Evolutionary conservation across 2,797 vertebrate species (phyloP).

Genomic region (Lagocephalus sceleratus): DNA sequence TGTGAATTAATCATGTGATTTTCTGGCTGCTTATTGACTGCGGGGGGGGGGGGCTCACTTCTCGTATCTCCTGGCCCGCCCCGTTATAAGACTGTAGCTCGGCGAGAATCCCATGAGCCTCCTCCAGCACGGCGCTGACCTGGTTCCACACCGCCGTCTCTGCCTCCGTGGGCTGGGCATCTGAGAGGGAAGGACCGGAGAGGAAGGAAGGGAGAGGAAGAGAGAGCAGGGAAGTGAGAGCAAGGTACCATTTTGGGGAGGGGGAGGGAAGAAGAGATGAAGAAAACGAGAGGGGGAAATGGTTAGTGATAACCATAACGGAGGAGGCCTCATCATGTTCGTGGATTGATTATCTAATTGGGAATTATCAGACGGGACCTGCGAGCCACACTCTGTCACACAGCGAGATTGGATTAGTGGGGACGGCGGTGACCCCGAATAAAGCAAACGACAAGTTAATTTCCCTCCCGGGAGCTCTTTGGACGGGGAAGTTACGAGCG

Average conservation of each 20-base stretch:
- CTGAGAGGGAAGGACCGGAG: constrained; percentile 51
- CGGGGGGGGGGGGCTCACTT: constrained; percentile 70
- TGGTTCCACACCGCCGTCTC: constrained; percentile 93
- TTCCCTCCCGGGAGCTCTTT: constrained; percentile 21
- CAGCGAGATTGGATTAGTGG: constrained; percentile 30
- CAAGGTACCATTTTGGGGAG: constrained; percentile 12
- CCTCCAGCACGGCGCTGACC: constrained; percentile 90
- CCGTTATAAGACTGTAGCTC: constrained; percentile 92
- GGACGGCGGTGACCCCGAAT: neutral
- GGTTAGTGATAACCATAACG: constrained; percentile 31
- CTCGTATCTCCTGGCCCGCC: constrained; percentile 91
- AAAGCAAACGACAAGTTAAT: constrained; percentile 10
- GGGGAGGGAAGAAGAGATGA: constrained; percentile 3
- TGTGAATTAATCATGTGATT: too few relatives aligned
- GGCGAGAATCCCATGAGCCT: constrained; percentile 86
- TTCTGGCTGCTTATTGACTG: too few relatives aligned
- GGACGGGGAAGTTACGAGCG: constrained; percentile 4
- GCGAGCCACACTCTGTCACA: constrained; percentile 48
- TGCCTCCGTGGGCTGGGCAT: constrained; percentile 92
- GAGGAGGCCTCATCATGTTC: constrained; percentile 3
- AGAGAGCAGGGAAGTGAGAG: constrained; percentile 40
- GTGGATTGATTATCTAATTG: constrained; percentile 21
- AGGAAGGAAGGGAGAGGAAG: constrained; percentile 8
- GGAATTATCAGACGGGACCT: constrained; percentile 13
- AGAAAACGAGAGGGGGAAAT: constrained; percentile 18